Base-by-base conservation (phyloP, 2,888 invertebrate genomes). In the Torymus texanus region DNA sequence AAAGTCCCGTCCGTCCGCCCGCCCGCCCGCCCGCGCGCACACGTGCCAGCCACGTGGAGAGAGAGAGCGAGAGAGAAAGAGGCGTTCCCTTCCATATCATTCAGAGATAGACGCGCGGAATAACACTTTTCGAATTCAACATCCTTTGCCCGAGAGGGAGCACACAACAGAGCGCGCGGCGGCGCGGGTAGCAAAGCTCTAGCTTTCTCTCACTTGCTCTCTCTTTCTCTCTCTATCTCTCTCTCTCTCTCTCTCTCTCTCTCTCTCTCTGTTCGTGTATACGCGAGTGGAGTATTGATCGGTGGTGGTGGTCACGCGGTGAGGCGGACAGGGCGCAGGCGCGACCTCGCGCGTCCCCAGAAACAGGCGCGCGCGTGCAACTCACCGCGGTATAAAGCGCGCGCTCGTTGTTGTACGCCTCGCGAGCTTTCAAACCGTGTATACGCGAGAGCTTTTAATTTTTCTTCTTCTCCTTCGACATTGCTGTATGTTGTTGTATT, bases 1-100 rank as follows among this genome's bases (percentile, higher is more conserved):
- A 41, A 41, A 41, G 41, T 41, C 41, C 41, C 41, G 8, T 41
- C 41, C 41, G 41, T 29, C 11, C 62, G n/a, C 29, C 13, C 13
- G 2, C 62, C 24, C 24, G 62, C 11, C 12, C 62, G 21, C 81
- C 81, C 78, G 86, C 83, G 85, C 85, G 88, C 88, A 88, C 90
- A 90, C 90, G 90, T 90, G 90, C 88, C 86, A 84, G 84, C 87
- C 88, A 88, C 88, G 88, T 87, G 88, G 88, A 87, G 89, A 41
- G 41, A 41, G 41, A 41, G 41, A 5, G 41, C 0, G 41, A 41
- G 41, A 41, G 41, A 41, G 41, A 41, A 8, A 41, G 41, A 88
- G 89, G 90, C 89, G 90, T 88, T 88, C 89, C 89, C 88, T 89
- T 89, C 88, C 89, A 88, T 89, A 90, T 90, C 90, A 90, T 90